Percentiles rank a stretch among this genome's conserved stretches.
Evolutionary conservation across 2,797 vertebrate species (phyloP).

Genomic region (Cheirogaleus major): DNA sequence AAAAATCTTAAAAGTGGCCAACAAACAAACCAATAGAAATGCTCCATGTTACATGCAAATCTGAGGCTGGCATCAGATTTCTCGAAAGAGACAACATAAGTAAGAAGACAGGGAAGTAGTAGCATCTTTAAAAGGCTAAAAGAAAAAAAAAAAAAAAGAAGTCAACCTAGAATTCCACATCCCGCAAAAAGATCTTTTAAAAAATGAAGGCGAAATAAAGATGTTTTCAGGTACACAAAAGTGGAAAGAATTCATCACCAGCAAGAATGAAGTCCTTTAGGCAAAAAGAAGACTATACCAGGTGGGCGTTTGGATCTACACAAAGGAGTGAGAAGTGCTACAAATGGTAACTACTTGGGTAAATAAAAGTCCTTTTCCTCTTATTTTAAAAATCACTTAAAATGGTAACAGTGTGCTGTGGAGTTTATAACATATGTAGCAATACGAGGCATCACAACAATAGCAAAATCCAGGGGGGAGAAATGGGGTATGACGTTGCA

Average conservation of each 20-base stretch:
- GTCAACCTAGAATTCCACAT: not conserved
- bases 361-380: not conserved
- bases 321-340: not conserved
- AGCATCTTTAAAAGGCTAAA: not conserved
- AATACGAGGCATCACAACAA: not conserved
- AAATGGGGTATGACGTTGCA: not conserved
- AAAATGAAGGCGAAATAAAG: not conserved
- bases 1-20: not conserved
- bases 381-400: slow-evolving; percentile 8
- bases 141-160: not conserved
- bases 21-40: not conserved
- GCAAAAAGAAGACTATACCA: not conserved
- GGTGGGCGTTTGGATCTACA: not conserved
- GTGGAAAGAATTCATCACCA: not conserved
- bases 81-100: not conserved
- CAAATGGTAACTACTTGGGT: not conserved
- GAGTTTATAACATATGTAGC: not conserved
- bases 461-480: too few species aligned
- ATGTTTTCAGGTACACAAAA: not conserved
- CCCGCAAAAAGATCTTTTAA: not conserved
- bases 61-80: not conserved
- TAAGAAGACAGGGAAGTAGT: not conserved
- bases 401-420: not conserved
- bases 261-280: not conserved
- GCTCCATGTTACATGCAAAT: not conserved